A percentile compares a stretch with the other conserved stretches of the same genome.
These are phyloP conservation scores for Amphipyra berbera DNA, from an alignment of 2,888 invertebrate genomes.

Conservation along the genomic window DNA sequence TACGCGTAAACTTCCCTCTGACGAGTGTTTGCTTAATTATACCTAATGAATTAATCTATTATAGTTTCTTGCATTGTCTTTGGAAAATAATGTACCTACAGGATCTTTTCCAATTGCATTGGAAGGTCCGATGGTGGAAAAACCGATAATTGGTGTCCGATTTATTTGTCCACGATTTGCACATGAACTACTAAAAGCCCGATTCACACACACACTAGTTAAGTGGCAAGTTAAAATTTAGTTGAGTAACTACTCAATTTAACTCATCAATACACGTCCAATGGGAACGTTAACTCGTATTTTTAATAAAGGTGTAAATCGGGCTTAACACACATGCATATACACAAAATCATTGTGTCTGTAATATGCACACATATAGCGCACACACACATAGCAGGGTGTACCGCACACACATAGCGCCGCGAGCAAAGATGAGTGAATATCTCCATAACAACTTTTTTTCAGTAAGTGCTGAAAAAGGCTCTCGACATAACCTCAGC, in stretches of 20 bases:
- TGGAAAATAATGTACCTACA: background rate
- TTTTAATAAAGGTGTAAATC: no score
- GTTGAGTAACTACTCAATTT: no score
- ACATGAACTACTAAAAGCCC: no score
- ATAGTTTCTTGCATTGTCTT: background rate
- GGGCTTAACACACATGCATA: no score
- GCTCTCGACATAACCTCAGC: background rate
- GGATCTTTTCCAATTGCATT: background rate
- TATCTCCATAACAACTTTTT: background rate
- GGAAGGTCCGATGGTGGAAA: no score
- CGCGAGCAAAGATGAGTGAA: constrained; percentile 1
- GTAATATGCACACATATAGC: background rate
- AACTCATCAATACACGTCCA: no score
- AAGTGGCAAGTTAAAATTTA: no score
- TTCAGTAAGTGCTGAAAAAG: constrained; percentile 7
- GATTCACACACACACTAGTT: no score
- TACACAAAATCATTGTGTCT: background rate
- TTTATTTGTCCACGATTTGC: background rate
- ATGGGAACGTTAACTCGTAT: no score
- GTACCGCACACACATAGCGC: background rate
- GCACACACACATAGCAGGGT: no score
- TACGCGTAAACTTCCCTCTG: constrained; percentile 30
- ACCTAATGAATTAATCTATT: constrained; percentile 12
- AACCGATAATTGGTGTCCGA: no score
- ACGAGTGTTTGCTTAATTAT: constrained; percentile 37